Percentiles rank a stretch among this genome's conserved stretches.
Evolutionary conservation across 2,113 vertebrate genomes (phyloP).

Genomic region (Paramormyrops kingsleyae): DNA sequence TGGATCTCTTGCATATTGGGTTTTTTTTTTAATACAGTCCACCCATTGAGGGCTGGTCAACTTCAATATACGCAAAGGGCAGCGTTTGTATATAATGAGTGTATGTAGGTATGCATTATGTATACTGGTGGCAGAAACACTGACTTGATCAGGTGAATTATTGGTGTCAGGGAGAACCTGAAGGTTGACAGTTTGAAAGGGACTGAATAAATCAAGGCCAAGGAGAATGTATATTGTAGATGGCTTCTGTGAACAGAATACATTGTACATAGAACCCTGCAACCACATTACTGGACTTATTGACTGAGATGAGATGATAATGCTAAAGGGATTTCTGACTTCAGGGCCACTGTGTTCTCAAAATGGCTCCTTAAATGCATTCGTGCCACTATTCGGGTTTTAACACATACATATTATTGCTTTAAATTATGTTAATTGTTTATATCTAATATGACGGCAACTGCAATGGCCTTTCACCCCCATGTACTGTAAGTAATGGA

Average conservation of each 20-base stretch:
- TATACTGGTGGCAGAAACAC: neutral
- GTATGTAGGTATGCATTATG: neutral
- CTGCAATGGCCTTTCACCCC: neutral
- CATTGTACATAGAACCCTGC: neutral
- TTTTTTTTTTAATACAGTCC: slow-evolving; percentile 22
- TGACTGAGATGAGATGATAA: slow-evolving; percentile 8
- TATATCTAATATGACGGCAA: neutral
- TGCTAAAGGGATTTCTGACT: neutral
- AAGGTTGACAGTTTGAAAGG: slow-evolving; percentile 4
- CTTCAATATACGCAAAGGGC: slow-evolving; percentile 36
- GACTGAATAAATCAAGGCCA: slow-evolving; percentile 7
- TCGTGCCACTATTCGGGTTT: neutral
- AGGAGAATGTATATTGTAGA: slow-evolving; percentile 5
- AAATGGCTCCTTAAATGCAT: neutral
- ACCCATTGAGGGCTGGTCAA: slow-evolving; percentile 31
- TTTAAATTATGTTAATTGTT: neutral
- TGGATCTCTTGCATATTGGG: slow-evolving; percentile 33
- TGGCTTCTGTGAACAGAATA: slow-evolving; percentile 6
- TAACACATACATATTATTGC: neutral
- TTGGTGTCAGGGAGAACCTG: neutral
- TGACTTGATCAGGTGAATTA: slow-evolving; percentile 11
- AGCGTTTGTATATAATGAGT: slow-evolving; percentile 25
- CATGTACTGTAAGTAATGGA: neutral
- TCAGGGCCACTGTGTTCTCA: neutral
- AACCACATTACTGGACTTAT: neutral